Conservation (phyloP, 2,888 invertebrate genomes). For the Alsophila aescularia region DNA sequence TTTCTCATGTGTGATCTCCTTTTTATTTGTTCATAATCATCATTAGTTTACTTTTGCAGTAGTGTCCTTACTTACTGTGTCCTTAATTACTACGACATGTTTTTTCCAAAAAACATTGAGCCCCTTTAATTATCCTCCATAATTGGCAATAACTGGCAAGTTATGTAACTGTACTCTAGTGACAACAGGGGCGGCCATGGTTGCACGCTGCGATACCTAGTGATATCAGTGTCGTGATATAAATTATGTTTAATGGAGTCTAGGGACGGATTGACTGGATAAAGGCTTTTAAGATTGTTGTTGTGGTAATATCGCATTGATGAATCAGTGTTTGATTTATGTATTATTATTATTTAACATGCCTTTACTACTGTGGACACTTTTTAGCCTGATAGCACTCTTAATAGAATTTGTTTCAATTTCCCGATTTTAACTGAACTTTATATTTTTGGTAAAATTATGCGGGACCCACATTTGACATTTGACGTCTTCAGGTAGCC, state of each 20-base stretch:
- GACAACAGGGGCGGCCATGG: not conserved
- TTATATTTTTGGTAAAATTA: too few relatives aligned
- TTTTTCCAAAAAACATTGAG: too few relatives aligned
- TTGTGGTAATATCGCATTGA: conserved; percentile 6
- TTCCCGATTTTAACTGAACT: too few relatives aligned
- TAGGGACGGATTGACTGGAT: conserved; percentile 30
- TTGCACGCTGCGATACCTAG: conserved; percentile 11
- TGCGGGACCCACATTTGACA: too few relatives aligned
- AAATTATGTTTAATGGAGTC: conserved; percentile 21
- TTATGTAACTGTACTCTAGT: conserved; percentile 5
- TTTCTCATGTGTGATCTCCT: too few relatives aligned
- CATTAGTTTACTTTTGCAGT: too few relatives aligned
- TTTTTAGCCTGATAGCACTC: not conserved
- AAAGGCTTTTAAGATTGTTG: conserved; percentile 19
- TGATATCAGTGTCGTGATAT: conserved; percentile 15
- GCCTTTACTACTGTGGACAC: not conserved
- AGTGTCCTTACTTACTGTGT: too few relatives aligned
- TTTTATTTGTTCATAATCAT: too few relatives aligned
- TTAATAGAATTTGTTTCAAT: too few relatives aligned
- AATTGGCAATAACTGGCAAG: not conserved
- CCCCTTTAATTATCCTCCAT: too few relatives aligned
- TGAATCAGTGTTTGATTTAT: conserved; percentile 9
- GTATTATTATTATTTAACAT: not conserved
- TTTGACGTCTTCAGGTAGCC: too few relatives aligned
- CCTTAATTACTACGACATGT: too few relatives aligned